Evolutionary conservation across 2,888 invertebrate species (phyloP).

Genomic region (Myathropa florea): DNA sequence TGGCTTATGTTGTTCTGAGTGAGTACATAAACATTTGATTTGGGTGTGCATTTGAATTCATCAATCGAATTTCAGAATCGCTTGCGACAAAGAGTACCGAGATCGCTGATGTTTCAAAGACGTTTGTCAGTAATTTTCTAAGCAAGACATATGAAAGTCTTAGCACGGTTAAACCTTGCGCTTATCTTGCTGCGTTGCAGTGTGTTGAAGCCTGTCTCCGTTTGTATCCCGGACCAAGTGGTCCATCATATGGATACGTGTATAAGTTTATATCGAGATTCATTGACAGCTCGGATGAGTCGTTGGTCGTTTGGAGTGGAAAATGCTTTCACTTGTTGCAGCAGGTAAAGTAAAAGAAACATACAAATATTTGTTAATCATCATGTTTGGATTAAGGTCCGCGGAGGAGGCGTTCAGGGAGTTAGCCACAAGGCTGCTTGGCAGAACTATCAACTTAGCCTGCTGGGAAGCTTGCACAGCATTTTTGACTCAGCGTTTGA

Average conservation of each 20-base stretch:
- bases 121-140: constrained; percentile 73
- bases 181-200: constrained; percentile 71
- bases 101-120: constrained; percentile 74
- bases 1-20: constrained; percentile 72
- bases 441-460: constrained; percentile 74
- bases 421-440: constrained; percentile 75
- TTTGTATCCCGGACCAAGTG: constrained; percentile 75
- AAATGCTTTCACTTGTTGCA: constrained; percentile 77
- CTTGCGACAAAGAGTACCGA: constrained; percentile 72
- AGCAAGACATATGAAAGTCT: constrained; percentile 74
- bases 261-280: constrained; percentile 74
- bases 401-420: constrained; percentile 75
- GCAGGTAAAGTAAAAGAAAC: constrained; percentile 14
- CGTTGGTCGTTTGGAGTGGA: constrained; percentile 72
- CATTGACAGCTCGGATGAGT: constrained; percentile 72
- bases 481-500: constrained; percentile 73
- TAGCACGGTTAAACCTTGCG: constrained; percentile 46
- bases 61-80: constrained; percentile 60
- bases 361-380: neutral
- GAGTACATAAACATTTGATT: neutral
- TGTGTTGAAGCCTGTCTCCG: constrained; percentile 75
- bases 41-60: neutral
- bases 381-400: constrained; percentile 66
- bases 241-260: constrained; percentile 72
- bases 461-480: constrained; percentile 73